These are phyloP conservation scores for Hemiprocne comata DNA, from an alignment of 2,113 vertebrate species.

Conservation along the genomic window DNA sequence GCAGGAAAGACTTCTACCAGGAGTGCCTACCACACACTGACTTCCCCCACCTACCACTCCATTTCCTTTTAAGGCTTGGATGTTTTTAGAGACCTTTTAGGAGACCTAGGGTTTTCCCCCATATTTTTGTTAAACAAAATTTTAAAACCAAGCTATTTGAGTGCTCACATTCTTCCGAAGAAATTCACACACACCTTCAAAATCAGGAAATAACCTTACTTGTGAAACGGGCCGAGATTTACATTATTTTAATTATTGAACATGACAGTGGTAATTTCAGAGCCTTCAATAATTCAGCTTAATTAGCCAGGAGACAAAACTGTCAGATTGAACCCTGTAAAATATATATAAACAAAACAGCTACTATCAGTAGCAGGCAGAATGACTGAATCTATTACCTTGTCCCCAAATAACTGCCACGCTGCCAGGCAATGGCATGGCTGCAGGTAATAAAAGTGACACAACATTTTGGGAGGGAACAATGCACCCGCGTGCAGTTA, in stretches of 20 bases:
- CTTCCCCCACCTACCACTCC: not conserved
- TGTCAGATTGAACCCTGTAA: not conserved
- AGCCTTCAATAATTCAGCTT: constrained; percentile 55
- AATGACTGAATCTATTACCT: not conserved
- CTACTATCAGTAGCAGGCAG: not conserved
- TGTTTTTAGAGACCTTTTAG: not conserved
- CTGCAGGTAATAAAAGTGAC: constrained; percentile 12
- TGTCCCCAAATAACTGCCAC: not conserved
- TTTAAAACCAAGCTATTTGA: not conserved
- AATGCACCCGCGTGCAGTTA: not conserved
- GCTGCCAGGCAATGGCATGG: not conserved
- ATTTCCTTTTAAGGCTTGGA: not conserved
- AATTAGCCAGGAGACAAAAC: constrained; percentile 56
- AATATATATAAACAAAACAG: constrained; percentile 33
- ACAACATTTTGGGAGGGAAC: not conserved
- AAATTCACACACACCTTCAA: constrained; percentile 11
- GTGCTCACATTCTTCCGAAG: constrained; percentile 1
- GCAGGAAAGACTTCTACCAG: not conserved
- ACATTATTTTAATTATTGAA: constrained; percentile 55
- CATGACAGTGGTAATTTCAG: constrained; percentile 18
- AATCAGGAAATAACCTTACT: constrained; percentile 24
- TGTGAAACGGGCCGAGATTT: constrained; percentile 31
- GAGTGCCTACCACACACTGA: not conserved
- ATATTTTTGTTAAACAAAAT: constrained; percentile 40
- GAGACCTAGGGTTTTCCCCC: not conserved